phyloP scores from a whole-genome alignment of 2,113 vertebrate species.

The Scolopax mira region DNA sequence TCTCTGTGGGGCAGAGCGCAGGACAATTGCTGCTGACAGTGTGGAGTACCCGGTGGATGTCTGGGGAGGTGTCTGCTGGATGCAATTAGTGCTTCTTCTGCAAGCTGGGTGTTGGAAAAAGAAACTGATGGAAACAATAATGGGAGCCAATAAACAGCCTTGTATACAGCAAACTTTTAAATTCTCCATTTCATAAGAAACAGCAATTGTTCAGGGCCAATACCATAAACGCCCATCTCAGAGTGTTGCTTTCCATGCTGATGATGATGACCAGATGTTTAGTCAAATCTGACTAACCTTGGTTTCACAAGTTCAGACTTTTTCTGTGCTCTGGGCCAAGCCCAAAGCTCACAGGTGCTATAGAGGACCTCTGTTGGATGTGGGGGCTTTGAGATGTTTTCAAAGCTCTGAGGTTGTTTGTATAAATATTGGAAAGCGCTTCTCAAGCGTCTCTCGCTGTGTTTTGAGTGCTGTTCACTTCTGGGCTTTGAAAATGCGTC shows the following conservation, averaged over 20 bases:
- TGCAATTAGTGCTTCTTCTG: background rate
- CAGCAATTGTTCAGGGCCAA: background rate
- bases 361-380: background rate
- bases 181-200: background rate
- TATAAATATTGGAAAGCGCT: background rate
- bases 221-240: background rate
- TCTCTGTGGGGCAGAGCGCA: background rate
- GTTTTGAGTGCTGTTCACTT: background rate
- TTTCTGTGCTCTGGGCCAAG: conserved; percentile 23
- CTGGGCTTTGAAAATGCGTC: background rate
- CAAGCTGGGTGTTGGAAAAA: background rate
- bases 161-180: background rate
- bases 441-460: background rate
- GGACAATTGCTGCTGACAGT: background rate
- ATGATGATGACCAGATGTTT: conserved; percentile 45
- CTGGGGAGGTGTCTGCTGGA: background rate
- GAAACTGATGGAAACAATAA: background rate
- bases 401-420: background rate
- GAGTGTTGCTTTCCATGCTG: background rate
- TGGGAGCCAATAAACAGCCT: background rate
- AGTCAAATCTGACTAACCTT: conserved; percentile 34
- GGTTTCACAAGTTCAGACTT: background rate
- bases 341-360: background rate
- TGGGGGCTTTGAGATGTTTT: background rate
- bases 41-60: fast-evolving